Base-by-base conservation (phyloP, 2,888 invertebrate species). In the Parnassius apollo region DNA sequence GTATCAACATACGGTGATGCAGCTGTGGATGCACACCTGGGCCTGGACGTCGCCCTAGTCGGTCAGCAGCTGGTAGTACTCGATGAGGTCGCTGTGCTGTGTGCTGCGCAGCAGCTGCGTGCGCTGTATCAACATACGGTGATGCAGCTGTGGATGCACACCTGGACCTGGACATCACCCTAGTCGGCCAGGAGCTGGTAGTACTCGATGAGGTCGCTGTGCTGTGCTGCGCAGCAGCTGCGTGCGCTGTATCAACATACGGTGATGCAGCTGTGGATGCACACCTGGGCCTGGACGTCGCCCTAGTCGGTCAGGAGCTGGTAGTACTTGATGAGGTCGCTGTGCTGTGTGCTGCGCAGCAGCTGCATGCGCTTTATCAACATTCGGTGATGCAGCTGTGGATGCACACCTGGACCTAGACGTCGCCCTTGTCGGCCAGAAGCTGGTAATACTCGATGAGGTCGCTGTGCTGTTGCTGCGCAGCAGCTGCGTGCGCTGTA, bases 131-230 rank as follows among this genome's bases (percentile, higher is more conserved):
- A 18, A 18, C 18, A 18, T 18, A 18, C 18, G 18, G 18, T 1
- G 18, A 18, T 18, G 18, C 18, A 18, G 18, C 18, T 18, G 18
- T 18, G 18, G 18, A 18, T 18, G 18, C 42, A 42, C 8, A 96
- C 96, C 94, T 99, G 99, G 1, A 99, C 99, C 83, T 98, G 98
- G 35, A 98, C 96, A 81, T 99, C 99, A 2, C 99, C 99, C 81
- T 99, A 98, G 82, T 99, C 99, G 0, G 99, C 99, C 70, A 99
- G 88, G 76, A 99, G 94, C 84, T 98, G 98, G 92, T 99, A 99
- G 90, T 99, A 99, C 79, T 98, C 98, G 62, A 99, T 96, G 69
- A 99, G 94, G 91, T 99, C 99, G 65, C 98, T 97, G 85, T 9
- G 7, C 7, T 9, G 42, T 42, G 42, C 42, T 9, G 42, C 42